Percentiles rank a stretch among this genome's conserved stretches.
Evolutionary conservation across 2,888 invertebrate genomes (phyloP).

Genomic region (Cheilosia urbana): DNA sequence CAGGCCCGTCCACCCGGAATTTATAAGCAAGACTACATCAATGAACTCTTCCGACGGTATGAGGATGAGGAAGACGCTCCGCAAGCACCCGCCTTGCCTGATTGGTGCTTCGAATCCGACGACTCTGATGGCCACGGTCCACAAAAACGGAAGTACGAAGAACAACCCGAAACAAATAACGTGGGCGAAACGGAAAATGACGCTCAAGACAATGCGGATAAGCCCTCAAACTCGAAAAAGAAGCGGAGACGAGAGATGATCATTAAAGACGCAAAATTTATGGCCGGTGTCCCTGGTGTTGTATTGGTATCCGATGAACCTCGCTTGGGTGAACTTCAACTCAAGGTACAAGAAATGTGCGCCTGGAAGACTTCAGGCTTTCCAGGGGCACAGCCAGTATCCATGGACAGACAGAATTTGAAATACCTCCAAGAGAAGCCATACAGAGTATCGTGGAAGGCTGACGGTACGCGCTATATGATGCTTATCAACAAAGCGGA

Average conservation of each 20-base stretch:
- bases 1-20: conserved; percentile 94
- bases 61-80: conserved; percentile 89
- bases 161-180: conserved; percentile 68
- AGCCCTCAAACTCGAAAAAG: conserved; percentile 80
- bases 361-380: conserved; percentile 92
- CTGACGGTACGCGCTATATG: conserved; percentile 98
- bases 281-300: conserved; percentile 94
- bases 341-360: conserved; percentile 91
- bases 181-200: conserved; percentile 55
- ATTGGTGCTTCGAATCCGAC: conserved; percentile 91
- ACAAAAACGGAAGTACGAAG: conserved; percentile 78
- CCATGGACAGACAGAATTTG: conserved; percentile 95
- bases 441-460: conserved; percentile 99
- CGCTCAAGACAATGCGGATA: conserved; percentile 47
- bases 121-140: conserved; percentile 84
- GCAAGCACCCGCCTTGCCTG: conserved; percentile 91
- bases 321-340: conserved; percentile 88
- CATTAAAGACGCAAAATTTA: conserved; percentile 89
- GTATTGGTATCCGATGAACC: conserved; percentile 87
- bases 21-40: conserved; percentile 97
- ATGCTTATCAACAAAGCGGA: conserved; percentile 95
- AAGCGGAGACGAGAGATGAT: conserved; percentile 85
- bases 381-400: conserved; percentile 98
- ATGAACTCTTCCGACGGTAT: conserved; percentile 92
- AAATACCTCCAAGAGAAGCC: conserved; percentile 90